Evolutionary conservation across 1,140 invertebrate genomes (phyloP), one percentile per base, ranked within the genome.

Genomic region (Dendrolimus punctatus): DNA sequence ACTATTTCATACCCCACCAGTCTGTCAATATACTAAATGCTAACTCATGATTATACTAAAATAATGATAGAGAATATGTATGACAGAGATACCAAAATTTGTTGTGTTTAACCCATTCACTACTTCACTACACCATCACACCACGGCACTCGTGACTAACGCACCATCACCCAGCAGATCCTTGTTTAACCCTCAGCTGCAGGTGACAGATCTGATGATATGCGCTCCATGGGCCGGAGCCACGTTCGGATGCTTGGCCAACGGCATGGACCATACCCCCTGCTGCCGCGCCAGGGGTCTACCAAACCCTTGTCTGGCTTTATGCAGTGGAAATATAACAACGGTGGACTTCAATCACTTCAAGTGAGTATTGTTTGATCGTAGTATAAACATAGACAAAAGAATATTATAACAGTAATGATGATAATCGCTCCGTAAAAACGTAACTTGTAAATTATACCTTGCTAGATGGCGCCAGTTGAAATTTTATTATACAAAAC

Each of bases 151-250:
- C 67, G 76, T 82, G 68, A 74, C 77, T 84, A 85, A 84, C 71
- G 65, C 72, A 75, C 71, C 49, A 74, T 78, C 71, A 78, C 55
- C 66, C 60, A 58, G 8, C 39, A 47, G 59, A 51, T 55, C 51
- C 51, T 10, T 52, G 51, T 73, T 65, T 80, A 83, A 80, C 60
- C 59, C 56, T 58, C 72, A 84, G 80, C 71, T 86, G 58, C 77
- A 88, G 84, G 83, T 85, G 50, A 90, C 89, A 55, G 94, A 95
- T 76, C 85, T 95, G 62, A 95, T 96, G 92, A 94, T 95, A 39
- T 96, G 95, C 76, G 94, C 94, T 0, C 93, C 94, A 0, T 95
- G 93, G 93, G 93, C 93, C 2, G 89, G 91, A 0, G 90, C 91
- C 23, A 94, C 93, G 4, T 95, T 95, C 70, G 90, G 90, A 4